Evolutionary conservation across 2,888 invertebrate genomes (phyloP).

Genomic region (Vesta saturnalis): DNA sequence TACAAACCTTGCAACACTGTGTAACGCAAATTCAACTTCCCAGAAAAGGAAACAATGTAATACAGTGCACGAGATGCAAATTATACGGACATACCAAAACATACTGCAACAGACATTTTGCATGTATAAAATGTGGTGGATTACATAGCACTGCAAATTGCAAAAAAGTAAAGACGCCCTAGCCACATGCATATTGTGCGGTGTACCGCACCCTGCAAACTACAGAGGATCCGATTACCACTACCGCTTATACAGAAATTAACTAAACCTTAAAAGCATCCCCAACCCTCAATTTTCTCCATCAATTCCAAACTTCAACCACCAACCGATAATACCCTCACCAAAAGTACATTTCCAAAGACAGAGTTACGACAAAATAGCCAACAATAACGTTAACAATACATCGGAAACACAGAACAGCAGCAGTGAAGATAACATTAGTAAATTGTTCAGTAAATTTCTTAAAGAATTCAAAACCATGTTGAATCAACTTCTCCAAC

Average conservation of each 20-base stretch:
- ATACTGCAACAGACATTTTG: conserved; percentile 31
- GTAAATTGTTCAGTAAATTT: conserved; percentile 4
- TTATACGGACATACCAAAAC: too few relatives aligned
- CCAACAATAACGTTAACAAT: background rate
- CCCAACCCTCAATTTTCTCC: background rate
- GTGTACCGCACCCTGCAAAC: background rate
- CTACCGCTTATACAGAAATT: background rate
- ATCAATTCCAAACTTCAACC: conserved; percentile 2
- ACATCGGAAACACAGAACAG: too few relatives aligned
- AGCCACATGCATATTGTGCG: conserved; percentile 1
- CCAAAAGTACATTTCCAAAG: too few relatives aligned
- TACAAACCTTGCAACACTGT: too few relatives aligned
- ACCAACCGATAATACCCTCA: background rate
- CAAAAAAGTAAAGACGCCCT: conserved; percentile 4
- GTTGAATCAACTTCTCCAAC: conserved; percentile 12
- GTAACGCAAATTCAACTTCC: too few relatives aligned
- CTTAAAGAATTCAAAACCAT: conserved; percentile 15
- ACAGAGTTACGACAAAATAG: background rate
- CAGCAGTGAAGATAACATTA: conserved; percentile 11
- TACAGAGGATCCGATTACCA: conserved; percentile 1
- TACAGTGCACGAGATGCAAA: conserved; percentile 41
- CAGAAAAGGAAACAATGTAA: conserved; percentile 24
- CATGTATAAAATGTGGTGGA: conserved; percentile 36
- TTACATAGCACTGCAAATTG: conserved; percentile 23
- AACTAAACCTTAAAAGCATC: background rate